These are phyloP conservation scores for Galerucella calmariensis DNA, from an alignment of 2,888 invertebrate genomes.

Conservation along the genomic window DNA sequence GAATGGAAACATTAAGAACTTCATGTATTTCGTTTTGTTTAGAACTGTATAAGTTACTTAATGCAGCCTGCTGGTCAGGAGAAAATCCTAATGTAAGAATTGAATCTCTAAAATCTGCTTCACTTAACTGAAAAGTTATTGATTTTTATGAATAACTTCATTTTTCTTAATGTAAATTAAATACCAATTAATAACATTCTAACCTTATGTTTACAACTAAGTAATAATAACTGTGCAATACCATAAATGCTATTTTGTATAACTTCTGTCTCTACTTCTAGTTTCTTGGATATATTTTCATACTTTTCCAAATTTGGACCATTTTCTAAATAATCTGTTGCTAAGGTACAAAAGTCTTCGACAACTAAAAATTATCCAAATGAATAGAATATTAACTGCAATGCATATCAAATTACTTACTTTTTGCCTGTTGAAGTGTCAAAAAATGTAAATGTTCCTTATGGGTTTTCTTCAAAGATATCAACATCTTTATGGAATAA, in stretches of 20 bases:
- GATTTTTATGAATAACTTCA: not conserved
- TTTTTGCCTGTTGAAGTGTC: slow-evolving; percentile 66
- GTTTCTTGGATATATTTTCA: slow-evolving; percentile 73
- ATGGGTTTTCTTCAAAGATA: slow-evolving; percentile 68
- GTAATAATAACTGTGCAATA: slow-evolving; percentile 77
- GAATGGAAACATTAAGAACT: slow-evolving; percentile 61
- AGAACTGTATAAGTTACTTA: slow-evolving; percentile 71
- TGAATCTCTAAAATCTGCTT: slow-evolving; percentile 66
- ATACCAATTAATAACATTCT: slow-evolving; percentile 50
- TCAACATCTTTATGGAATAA: slow-evolving; percentile 58
- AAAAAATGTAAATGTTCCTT: slow-evolving; percentile 70
- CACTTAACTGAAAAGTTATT: slow-evolving; percentile 62
- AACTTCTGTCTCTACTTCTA: slow-evolving; percentile 67
- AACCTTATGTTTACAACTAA: slow-evolving; percentile 78
- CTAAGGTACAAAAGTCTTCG: slow-evolving; percentile 77
- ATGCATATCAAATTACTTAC: slow-evolving; percentile 55
- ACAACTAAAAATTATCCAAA: slow-evolving; percentile 66
- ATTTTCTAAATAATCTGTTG: slow-evolving; percentile 74
- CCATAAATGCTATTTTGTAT: slow-evolving; percentile 78
- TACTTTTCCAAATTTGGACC: slow-evolving; percentile 74
- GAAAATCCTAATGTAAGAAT: slow-evolving; percentile 69
- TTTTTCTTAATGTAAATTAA: not conserved
- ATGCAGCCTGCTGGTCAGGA: slow-evolving; percentile 69
- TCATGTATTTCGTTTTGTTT: slow-evolving; percentile 69
- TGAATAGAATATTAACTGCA: slow-evolving; percentile 24